Conservation (phyloP, 2,113 vertebrate species). For the Cariama cristata region DNA sequence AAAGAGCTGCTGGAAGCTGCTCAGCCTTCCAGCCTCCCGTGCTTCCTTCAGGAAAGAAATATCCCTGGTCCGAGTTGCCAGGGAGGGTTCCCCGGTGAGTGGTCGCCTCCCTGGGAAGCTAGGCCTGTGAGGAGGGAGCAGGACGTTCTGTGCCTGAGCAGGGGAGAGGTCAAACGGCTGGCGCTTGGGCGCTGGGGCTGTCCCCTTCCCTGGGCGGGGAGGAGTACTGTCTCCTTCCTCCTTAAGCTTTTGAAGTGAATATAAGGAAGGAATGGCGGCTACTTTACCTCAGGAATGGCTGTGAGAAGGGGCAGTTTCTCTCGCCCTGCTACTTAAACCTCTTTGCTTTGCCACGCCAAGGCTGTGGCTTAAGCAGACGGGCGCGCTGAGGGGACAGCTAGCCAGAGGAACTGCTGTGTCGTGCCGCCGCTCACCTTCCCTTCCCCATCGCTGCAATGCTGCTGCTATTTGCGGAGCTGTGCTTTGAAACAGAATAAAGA, state of each 20-base stretch:
- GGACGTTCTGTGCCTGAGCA: not conserved
- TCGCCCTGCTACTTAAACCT: not conserved
- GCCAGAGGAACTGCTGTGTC: fast-evolving
- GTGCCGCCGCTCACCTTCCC: not conserved
- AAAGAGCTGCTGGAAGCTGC: not conserved
- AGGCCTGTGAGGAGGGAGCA: not conserved
- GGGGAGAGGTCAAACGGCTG: not conserved
- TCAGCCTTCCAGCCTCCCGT: fast-evolving
- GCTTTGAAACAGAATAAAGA: conserved; percentile 59
- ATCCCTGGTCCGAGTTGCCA: no score
- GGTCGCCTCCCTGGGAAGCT: not conserved
- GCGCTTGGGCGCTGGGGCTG: not conserved
- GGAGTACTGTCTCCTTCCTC: not conserved
- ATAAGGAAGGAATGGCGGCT: not conserved
- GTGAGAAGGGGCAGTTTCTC: not conserved
- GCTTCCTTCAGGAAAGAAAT: not conserved
- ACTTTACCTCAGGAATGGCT: not conserved
- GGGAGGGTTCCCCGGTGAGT: not conserved
- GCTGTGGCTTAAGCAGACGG: not conserved
- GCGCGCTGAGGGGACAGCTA: not conserved
- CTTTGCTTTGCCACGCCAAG: not conserved
- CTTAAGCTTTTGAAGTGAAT: not conserved
- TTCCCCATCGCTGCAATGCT: fast-evolving
- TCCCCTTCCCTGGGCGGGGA: not conserved
- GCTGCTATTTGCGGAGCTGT: conserved; percentile 42